These are phyloP conservation scores for Electrophaes corylata DNA, from an alignment of 2,888 invertebrate genomes.

Conservation along the genomic window DNA sequence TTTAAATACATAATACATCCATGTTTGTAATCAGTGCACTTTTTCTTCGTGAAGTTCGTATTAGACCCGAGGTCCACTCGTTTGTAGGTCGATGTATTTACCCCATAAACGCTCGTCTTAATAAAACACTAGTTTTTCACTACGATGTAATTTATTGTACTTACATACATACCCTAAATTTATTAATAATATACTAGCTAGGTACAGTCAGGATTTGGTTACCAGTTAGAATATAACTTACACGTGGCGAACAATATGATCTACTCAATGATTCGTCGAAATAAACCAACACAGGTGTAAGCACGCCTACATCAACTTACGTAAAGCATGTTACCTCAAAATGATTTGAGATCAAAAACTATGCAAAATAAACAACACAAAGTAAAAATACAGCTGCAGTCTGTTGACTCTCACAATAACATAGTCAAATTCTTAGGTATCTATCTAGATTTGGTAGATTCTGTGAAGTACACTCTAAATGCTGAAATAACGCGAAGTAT, in stretches of 20 bases:
- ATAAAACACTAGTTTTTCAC: conserved; percentile 3
- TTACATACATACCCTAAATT: conserved; percentile 9
- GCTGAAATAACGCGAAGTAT: neutral
- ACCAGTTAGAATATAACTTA: conserved; percentile 7
- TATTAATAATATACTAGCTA: conserved; percentile 15
- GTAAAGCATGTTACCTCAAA: neutral
- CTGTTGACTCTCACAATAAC: neutral
- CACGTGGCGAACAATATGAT: neutral
- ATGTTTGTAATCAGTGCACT: too few relatives aligned
- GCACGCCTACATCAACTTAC: too few relatives aligned
- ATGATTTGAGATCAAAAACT: neutral
- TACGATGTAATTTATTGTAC: conserved; percentile 15
- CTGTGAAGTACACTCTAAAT: neutral
- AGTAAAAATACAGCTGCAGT: too few relatives aligned
- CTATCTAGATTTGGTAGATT: neutral
- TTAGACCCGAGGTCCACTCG: too few relatives aligned
- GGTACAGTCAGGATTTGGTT: conserved; percentile 15
- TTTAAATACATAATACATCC: too few relatives aligned
- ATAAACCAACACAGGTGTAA: neutral
- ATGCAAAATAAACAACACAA: too few relatives aligned
- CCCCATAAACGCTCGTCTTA: too few relatives aligned
- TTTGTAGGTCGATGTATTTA: too few relatives aligned
- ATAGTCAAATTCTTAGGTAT: neutral
- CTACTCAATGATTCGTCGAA: neutral
- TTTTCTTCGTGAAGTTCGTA: too few relatives aligned